These are phyloP conservation scores for Leiothrix lutea DNA, from an alignment of 2,113 vertebrate species.

Conservation along the genomic window DNA sequence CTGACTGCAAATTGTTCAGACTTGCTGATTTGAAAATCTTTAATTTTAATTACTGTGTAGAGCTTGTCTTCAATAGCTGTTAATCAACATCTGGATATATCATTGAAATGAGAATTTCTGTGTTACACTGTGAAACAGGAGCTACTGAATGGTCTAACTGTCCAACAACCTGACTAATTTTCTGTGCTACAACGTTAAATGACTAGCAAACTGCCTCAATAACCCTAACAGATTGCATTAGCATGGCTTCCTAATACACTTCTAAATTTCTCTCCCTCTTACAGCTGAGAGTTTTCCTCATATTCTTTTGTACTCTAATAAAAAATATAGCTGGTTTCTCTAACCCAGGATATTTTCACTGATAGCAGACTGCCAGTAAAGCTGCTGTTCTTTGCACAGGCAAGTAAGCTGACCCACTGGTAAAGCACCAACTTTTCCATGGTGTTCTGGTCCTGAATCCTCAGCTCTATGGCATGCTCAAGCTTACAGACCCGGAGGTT, in stretches of 20 bases:
- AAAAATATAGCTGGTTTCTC: neutral
- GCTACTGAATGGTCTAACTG: neutral
- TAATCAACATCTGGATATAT: neutral
- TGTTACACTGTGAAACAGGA: neutral
- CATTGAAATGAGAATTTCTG: neutral
- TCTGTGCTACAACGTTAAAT: neutral
- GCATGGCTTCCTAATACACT: neutral
- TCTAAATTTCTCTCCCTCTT: neutral
- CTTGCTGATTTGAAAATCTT: neutral
- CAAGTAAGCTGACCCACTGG: neutral
- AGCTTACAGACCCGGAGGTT: neutral
- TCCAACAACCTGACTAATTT: neutral
- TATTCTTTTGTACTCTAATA: neutral
- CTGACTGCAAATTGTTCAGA: neutral
- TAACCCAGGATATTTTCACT: neutral
- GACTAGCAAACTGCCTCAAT: neutral
- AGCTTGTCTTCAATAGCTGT: neutral
- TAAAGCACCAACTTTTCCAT: neutral
- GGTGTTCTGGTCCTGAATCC: neutral
- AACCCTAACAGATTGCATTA: slow-evolving; percentile 2
- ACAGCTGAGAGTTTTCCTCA: neutral
- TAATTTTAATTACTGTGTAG: neutral
- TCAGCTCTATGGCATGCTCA: neutral
- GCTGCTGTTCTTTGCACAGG: neutral
- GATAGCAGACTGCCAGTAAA: neutral